These are phyloP conservation scores for Melitaea athalia DNA, from an alignment of 2,888 invertebrate species.

Conservation along the genomic window DNA sequence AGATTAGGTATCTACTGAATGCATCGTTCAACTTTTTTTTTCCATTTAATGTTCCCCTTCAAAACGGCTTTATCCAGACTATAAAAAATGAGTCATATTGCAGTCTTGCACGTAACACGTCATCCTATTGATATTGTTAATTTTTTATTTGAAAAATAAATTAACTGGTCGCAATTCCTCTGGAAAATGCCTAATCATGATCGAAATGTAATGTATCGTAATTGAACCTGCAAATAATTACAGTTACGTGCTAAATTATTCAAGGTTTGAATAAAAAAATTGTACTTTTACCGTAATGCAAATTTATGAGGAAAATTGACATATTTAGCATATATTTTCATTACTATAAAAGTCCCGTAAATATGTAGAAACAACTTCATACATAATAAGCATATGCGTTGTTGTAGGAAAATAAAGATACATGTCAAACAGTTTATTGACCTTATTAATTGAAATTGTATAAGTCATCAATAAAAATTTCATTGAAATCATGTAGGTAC, in stretches of 20 bases:
- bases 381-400: too few relatives aligned
- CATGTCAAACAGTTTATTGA: too few relatives aligned
- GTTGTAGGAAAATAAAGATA: too few relatives aligned
- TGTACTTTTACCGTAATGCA: not conserved
- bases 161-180: conserved; percentile 29
- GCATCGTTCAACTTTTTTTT: not conserved
- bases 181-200: conserved; percentile 27
- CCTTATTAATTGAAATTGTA: too few relatives aligned
- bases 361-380: not conserved
- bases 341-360: not conserved
- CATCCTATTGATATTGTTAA: conserved; percentile 28
- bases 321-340: not conserved
- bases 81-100: conserved; percentile 33
- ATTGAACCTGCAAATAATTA: conserved; percentile 7
- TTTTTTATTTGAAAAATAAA: conserved; percentile 40
- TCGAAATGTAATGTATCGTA: conserved; percentile 33
- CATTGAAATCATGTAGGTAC: not conserved
- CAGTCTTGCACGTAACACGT: conserved; percentile 24
- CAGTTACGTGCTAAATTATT: conserved; percentile 2
- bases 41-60: conserved; percentile 10
- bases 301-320: not conserved
- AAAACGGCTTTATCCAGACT: not conserved
- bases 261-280: not conserved
- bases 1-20: not conserved
- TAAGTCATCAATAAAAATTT: not conserved